Conservation (phyloP, 1,140 invertebrate species). For the Macrotrachela quadricornifera region DNA sequence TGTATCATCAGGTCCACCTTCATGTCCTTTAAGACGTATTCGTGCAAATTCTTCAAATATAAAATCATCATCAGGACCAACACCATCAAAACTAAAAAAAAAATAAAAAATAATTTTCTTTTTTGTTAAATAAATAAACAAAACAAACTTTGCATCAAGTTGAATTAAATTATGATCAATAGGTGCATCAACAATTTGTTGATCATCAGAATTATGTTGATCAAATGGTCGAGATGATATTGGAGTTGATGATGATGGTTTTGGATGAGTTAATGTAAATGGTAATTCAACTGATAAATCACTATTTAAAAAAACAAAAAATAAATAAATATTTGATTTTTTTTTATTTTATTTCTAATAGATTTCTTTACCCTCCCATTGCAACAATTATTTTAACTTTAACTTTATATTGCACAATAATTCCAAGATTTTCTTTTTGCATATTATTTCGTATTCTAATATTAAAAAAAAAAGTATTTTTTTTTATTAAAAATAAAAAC, state of each 20-base stretch:
- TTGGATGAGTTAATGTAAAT: slow-evolving; percentile 93
- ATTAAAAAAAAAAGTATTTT: background rate
- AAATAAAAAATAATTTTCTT: too few relatives aligned
- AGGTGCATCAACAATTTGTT: slow-evolving; percentile 22
- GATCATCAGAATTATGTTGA: slow-evolving; percentile 12
- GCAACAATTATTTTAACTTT: slow-evolving; percentile 91
- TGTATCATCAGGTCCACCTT: slow-evolving; percentile 13
- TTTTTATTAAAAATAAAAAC: background rate
- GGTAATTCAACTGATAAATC: slow-evolving; percentile 90
- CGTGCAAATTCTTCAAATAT: slow-evolving; percentile 99
- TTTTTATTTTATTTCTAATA: background rate
- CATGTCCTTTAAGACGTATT: slow-evolving; percentile 61
- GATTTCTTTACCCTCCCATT: slow-evolving; percentile 56
- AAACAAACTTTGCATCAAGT: slow-evolving; percentile 42
- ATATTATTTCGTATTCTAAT: slow-evolving; percentile 22
- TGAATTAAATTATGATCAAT: slow-evolving; percentile 69
- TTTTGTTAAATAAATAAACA: too few relatives aligned
- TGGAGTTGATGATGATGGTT: slow-evolving; percentile 30
- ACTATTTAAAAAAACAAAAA: slow-evolving; percentile 33
- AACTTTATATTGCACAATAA: slow-evolving; percentile 96
- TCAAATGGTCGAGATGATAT: background rate
- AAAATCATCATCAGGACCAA: slow-evolving; percentile 67
- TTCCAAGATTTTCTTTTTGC: slow-evolving; percentile 49
- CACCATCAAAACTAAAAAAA: slow-evolving; percentile 10
- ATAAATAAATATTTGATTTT: background rate